Conservation (phyloP, 2,113 vertebrate genomes). For the Choloepus hoffmanni region DNA sequence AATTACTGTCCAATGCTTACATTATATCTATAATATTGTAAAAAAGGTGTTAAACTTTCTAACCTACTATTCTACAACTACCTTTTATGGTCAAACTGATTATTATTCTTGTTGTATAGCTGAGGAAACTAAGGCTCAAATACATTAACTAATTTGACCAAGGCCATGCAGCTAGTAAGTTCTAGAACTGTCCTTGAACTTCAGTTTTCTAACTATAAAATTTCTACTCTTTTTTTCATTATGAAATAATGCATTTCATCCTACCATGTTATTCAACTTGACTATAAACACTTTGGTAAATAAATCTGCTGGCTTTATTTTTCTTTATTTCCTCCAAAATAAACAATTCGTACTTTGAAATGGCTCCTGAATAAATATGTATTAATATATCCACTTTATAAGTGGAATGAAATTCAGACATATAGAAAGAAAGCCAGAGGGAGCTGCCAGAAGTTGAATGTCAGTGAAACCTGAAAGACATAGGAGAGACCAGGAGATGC, state of each 20-base stretch:
- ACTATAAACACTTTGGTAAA: neutral
- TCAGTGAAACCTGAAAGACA: too few species aligned
- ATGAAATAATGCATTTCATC: neutral
- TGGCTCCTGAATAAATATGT: neutral
- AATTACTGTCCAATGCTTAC: neutral
- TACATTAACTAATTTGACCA: neutral
- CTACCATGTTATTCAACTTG: neutral
- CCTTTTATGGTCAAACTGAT: neutral
- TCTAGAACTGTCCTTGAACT: neutral
- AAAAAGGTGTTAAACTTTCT: neutral
- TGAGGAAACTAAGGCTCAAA: neutral
- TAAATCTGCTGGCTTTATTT: neutral
- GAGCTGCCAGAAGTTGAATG: too few species aligned
- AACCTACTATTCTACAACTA: neutral
- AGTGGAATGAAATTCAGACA: too few species aligned
- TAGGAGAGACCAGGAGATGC: too few species aligned
- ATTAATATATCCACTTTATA: neutral
- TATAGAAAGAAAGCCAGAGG: too few species aligned
- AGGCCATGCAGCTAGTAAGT: neutral
- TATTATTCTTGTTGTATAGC: neutral
- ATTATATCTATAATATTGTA: neutral
- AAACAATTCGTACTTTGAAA: neutral
- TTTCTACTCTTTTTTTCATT: neutral
- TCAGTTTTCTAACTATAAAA: constrained; percentile 14
- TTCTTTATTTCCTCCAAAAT: neutral